Evolutionary conservation across 2,113 vertebrate genomes (phyloP), one percentile per base, ranked within the genome.

Genomic region (Seriola aureovittata): DNA sequence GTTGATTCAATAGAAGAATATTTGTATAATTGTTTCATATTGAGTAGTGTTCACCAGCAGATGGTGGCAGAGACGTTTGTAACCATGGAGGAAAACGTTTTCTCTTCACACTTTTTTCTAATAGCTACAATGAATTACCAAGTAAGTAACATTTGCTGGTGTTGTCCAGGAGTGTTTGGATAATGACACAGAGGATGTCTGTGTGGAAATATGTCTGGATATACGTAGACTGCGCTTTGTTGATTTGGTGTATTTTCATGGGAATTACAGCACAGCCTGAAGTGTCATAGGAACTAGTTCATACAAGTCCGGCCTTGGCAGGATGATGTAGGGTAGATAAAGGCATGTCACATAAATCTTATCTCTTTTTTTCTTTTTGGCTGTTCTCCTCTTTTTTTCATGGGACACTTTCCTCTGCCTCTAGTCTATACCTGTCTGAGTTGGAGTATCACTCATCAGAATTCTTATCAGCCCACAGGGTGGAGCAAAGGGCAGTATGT

Each of bases 301-400:
- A 14, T 19, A 76, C 88, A 75, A 73, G 84, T 78, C 64, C 5
- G 48, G 42, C 4, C 5, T 7, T n/a, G 60, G 29, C 11, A 11
- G 46, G 44, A 21, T n/a, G 4, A 62, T 2, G n/a, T 66, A 55
- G 8, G 17, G 32, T n/a, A 63, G 55, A 58, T 25, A 42, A 21
- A 23, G 25, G 29, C 38, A 19, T 10, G 0, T 7, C 2, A 48
- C 38, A 36, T 5, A 42, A 10, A 52, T 67, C 32, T 64, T 38
- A 50, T 84, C 32, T 75, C 50, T 23, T n/a, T 8, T 5, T 42
- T 36, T 1, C 50, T 23, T n/a, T 8, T 5, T 42, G 25, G 0
- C 11, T 19, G 17, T 36, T 10, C 54, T 21, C 36, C 11, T 32
- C 3, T 36, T 0, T 21, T 25, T 34, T 4, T 23, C 4, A 29